Evolutionary conservation across 2,113 vertebrate species (phyloP), one percentile per base, ranked within the genome.

Genomic region (Scolopax mira): DNA sequence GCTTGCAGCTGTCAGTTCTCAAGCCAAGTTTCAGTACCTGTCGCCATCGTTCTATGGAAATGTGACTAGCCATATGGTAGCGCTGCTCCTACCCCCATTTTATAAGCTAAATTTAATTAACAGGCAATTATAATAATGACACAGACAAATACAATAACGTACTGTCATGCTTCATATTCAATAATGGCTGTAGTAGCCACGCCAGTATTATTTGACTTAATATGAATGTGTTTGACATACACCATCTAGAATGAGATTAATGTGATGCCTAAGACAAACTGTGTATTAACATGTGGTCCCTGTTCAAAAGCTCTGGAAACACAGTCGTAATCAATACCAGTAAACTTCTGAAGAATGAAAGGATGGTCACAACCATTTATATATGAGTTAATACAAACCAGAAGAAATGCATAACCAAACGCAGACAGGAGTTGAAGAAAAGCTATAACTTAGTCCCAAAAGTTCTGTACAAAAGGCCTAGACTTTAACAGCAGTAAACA

Each of bases 31-130:
- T 90, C 33, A n/a, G 65, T 64, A 71, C 83, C 42, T 71, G 1
- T 51, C 74, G 54, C 65, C 11, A 6, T 49, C 10, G 5, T 74
- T 88, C 52, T 28, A 4, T 88, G 44, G 69, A 90, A 65, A 81
- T 1, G 0, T 44, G 60, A 83, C 55, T 60, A 64, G 39, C 79
- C 69, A 42, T 79, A n/a, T 90, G 75, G 65, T 64, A 84, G 44
- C 48, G 57, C 57, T 80, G n/a, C 31, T 86, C 84, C 44, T 73
- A 64, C 31, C 66, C n/a, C n/a, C 1, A 1, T 86, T 86, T 81
- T 84, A 58, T 67, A 71, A 85, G 49, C 62, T 73, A 31, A 60
- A 75, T 94, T 64, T 85, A 90, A 93, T 94, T 96, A 95, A n/a
- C 48, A 79, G 65, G 57, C 80, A 79, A 67, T 92, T 95, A 67